Conservation (phyloP, 2,888 invertebrate genomes). For the Drosophila quinaria region DNA sequence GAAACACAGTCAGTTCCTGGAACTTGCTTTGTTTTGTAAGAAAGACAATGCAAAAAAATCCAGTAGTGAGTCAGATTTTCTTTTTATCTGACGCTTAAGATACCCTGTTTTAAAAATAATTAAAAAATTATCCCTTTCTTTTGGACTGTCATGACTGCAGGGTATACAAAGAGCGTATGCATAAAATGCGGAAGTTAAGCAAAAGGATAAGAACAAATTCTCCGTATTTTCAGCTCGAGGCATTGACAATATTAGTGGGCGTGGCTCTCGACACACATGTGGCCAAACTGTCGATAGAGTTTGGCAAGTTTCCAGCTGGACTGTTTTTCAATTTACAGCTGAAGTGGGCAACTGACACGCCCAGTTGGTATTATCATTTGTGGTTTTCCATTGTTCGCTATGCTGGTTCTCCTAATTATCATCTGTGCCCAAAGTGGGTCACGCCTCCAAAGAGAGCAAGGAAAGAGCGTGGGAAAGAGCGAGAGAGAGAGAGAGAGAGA, state of each 20-base stretch:
- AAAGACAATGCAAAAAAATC: conserved; percentile 16
- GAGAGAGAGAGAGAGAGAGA: not conserved
- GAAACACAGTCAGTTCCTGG: conserved; percentile 46
- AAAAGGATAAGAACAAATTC: conserved; percentile 45
- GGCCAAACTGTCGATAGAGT: conserved; percentile 20
- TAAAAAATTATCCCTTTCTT: not conserved
- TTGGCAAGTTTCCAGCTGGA: conserved; percentile 31
- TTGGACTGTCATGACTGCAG: not conserved
- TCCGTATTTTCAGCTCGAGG: conserved; percentile 17
- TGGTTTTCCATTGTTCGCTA: conserved; percentile 29
- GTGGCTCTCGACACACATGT: conserved; percentile 36
- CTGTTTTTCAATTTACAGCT: conserved; percentile 36
- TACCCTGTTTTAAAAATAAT: not conserved
- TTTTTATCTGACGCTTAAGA: not conserved
- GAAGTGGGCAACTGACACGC: conserved; percentile 30
- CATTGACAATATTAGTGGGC: conserved; percentile 31
- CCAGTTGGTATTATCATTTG: conserved; percentile 16
- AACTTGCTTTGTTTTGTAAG: conserved; percentile 45
- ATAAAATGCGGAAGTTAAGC: conserved; percentile 33
- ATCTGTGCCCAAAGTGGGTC: conserved; percentile 45
- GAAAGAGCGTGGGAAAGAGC: not conserved
- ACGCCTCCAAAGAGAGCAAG: conserved; percentile 28
- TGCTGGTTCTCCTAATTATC: conserved; percentile 41
- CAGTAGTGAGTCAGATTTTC: not conserved
- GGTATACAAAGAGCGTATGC: conserved; percentile 9